phyloP scores from a whole-genome alignment of 2,113 vertebrate species.

The Megaptera novaeangliae region DNA sequence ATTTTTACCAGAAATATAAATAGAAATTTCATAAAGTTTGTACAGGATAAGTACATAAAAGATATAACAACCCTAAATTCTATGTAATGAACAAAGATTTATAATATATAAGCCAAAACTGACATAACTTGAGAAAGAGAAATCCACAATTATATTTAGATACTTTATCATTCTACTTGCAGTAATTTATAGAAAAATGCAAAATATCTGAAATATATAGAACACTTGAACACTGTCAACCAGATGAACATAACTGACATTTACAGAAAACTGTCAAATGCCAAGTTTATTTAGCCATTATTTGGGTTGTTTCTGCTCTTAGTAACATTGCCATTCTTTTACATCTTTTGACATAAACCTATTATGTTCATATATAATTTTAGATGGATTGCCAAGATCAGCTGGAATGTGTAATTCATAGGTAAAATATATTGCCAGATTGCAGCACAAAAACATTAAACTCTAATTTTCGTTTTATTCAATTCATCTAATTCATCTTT shows the following conservation, averaged over 20 bases:
- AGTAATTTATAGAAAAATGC: neutral
- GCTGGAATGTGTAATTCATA: neutral
- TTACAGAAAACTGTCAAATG: neutral
- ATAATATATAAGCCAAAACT: neutral
- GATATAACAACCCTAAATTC: neutral
- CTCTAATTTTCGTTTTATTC: neutral
- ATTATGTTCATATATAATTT: neutral
- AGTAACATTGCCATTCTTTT: neutral
- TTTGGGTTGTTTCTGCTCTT: neutral
- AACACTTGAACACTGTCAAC: neutral
- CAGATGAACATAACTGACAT: neutral
- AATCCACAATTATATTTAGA: neutral
- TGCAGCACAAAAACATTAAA: neutral
- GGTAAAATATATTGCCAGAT: neutral
- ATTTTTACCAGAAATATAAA: neutral
- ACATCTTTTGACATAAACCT: neutral
- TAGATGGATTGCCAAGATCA: neutral
- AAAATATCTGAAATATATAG: neutral
- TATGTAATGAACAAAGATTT: neutral
- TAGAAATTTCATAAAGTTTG: neutral
- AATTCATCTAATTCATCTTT: neutral
- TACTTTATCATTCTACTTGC: neutral
- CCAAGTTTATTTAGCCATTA: neutral
- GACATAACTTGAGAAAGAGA: neutral
- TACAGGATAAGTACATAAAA: neutral